Evolutionary conservation across 2,888 invertebrate genomes (phyloP).

Genomic region (Alloscopus bannaensis): DNA sequence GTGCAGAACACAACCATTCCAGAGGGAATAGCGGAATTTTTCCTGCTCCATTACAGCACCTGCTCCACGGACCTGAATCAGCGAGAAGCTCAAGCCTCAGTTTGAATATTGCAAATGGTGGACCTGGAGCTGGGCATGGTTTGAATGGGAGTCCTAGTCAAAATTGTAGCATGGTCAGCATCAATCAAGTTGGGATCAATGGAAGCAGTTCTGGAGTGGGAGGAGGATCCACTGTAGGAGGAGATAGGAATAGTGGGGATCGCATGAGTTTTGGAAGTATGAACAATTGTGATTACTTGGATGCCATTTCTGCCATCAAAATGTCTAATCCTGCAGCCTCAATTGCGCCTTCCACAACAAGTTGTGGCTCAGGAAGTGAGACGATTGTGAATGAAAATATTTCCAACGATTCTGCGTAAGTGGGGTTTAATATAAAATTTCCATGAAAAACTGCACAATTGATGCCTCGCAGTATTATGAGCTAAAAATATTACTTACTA

Average conservation of each 20-base stretch:
- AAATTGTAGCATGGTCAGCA: constrained; percentile 72
- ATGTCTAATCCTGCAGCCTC: constrained; percentile 72
- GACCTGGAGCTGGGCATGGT: constrained; percentile 11
- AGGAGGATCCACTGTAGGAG: constrained; percentile 34
- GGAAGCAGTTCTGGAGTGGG: constrained; percentile 19
- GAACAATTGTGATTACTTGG: constrained; percentile 71
- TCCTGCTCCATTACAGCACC: constrained; percentile 48
- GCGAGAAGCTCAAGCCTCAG: constrained; percentile 69
- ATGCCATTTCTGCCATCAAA: constrained; percentile 73
- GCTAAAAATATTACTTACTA: too few species aligned
- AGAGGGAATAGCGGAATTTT: constrained; percentile 53
- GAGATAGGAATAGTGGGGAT: constrained; percentile 71
- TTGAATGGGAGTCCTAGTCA: constrained; percentile 67
- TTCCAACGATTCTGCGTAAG: constrained; percentile 71
- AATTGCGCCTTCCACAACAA: constrained; percentile 66
- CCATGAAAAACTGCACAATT: constrained; percentile 5
- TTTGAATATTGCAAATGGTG: constrained; percentile 61
- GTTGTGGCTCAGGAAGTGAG: constrained; percentile 70
- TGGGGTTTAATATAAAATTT: not conserved
- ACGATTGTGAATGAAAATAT: constrained; percentile 73
- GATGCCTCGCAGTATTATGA: too few species aligned
- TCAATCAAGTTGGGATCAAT: constrained; percentile 67
- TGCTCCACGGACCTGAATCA: constrained; percentile 62
- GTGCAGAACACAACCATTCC: constrained; percentile 31
- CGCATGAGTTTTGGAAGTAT: constrained; percentile 70